Percentiles rank a stretch among this genome's conserved stretches.
These are phyloP conservation scores for Eupithecia vulgata DNA, from an alignment of 2,888 invertebrate species.

Conservation along the genomic window DNA sequence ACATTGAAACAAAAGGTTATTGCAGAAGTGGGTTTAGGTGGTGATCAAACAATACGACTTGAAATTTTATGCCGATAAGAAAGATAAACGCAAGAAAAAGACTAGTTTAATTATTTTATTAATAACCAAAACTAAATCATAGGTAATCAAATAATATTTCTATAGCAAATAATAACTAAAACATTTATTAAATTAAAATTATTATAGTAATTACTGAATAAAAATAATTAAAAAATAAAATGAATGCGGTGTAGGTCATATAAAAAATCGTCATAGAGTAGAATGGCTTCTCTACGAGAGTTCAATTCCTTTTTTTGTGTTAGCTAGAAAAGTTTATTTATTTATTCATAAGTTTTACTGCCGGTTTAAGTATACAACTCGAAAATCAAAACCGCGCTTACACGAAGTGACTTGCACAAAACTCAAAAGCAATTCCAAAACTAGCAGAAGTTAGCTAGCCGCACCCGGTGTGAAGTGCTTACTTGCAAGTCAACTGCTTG, in stretches of 20 bases:
- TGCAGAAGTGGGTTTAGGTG: background rate
- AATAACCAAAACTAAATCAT: background rate
- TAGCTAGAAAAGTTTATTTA: background rate
- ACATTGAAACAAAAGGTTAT: background rate
- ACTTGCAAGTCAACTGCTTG: background rate
- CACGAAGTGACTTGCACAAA: background rate
- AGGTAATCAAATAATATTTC: background rate
- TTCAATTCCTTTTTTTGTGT: background rate
- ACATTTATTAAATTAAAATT: background rate
- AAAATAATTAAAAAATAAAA: background rate
- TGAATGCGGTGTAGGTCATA: background rate
- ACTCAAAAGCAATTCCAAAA: background rate
- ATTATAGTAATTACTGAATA: background rate
- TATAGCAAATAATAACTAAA: conserved; percentile 1
- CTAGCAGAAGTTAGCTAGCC: background rate
- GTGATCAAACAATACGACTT: too few species aligned
- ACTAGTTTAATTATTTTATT: background rate
- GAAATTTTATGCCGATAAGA: too few species aligned
- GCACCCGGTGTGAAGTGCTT: background rate
- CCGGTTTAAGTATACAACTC: background rate
- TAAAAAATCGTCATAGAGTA: background rate
- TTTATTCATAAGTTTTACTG: too few species aligned
- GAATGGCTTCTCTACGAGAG: too few species aligned
- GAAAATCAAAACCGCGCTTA: background rate
- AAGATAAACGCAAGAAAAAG: background rate